Percentiles rank a stretch among this genome's conserved stretches.
Conservation (phyloP, 2,888 invertebrate genomes). For the Drosophila meridionalis region DNA sequence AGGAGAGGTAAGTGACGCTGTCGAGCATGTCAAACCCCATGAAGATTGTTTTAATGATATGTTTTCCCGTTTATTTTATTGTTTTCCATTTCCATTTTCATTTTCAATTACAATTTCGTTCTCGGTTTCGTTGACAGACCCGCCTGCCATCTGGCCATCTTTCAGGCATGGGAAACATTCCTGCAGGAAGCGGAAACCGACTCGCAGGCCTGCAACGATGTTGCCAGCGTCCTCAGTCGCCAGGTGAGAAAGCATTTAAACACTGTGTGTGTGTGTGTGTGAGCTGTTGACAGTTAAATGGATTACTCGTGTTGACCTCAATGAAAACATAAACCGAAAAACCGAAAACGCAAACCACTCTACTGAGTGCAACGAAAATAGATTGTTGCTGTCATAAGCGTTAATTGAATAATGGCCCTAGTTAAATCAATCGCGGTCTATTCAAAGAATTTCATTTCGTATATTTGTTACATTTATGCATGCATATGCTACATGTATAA, state of each 20-base stretch:
- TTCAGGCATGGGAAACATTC: conserved; percentile 95
- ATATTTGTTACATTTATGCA: neutral
- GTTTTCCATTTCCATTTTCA: neutral
- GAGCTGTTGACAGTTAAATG: conserved; percentile 53
- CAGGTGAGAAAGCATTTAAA: conserved; percentile 85
- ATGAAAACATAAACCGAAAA: conserved; percentile 2
- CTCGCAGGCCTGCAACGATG: conserved; percentile 93
- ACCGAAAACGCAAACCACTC: neutral
- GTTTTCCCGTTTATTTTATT: neutral
- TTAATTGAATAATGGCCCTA: conserved; percentile 54
- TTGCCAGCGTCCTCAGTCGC: conserved; percentile 91
- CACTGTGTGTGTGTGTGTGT: neutral
- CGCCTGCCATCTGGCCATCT: conserved; percentile 91
- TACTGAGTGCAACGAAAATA: conserved; percentile 29
- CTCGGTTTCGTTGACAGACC: conserved; percentile 86
- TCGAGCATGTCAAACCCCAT: neutral
- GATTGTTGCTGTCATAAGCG: conserved; percentile 27
- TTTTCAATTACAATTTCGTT: neutral
- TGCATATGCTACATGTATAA: conserved; percentile 5
- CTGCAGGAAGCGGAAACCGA: conserved; percentile 96
- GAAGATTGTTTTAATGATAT: conserved; percentile 11
- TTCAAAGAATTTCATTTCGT: conserved; percentile 15
- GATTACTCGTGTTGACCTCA: conserved; percentile 50
- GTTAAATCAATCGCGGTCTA: conserved; percentile 49
- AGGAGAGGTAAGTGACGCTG: conserved; percentile 90